These are phyloP conservation scores for Neodiprion fabricii DNA, from an alignment of 1,140 invertebrate species.

Conservation along the genomic window DNA sequence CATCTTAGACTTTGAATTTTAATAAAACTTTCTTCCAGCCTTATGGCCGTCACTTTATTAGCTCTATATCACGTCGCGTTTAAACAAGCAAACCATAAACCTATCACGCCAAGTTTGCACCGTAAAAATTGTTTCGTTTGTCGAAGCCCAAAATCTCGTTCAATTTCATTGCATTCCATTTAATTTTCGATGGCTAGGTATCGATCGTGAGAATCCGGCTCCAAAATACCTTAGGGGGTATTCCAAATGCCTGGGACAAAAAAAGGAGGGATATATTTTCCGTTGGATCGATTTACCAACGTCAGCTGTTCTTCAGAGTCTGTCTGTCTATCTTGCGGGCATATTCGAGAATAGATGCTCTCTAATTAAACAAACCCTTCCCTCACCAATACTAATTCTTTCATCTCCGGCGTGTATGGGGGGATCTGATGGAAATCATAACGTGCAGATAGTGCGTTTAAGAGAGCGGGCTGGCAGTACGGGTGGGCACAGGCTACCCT, in stretches of 20 bases:
- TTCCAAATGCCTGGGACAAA: background rate
- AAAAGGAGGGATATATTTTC: background rate
- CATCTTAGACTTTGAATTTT: background rate
- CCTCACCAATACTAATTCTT: conserved; percentile 3
- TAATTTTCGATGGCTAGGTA: background rate
- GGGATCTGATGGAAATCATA: conserved; percentile 5
- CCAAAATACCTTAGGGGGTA: background rate
- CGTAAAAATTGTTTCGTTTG: background rate
- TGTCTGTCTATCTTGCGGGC: background rate
- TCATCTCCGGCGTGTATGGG: background rate
- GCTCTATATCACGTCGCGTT: background rate
- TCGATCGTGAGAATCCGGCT: background rate
- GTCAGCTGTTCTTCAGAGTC: background rate
- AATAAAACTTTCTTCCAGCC: background rate
- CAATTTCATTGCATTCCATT: background rate
- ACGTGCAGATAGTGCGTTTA: background rate
- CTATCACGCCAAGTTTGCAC: background rate
- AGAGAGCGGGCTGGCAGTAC: background rate
- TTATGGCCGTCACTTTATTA: background rate
- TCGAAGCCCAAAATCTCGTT: background rate
- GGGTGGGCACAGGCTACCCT: conserved; percentile 14
- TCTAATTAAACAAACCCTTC: conserved; percentile 4
- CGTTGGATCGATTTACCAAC: background rate
- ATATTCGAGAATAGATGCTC: conserved; percentile 2
- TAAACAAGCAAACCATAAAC: conserved; percentile 1